A percentile compares a stretch with the other conserved stretches of the same genome.
Conservation (phyloP, 1,140 invertebrate genomes). For the Melipona quadrifasciata region DNA sequence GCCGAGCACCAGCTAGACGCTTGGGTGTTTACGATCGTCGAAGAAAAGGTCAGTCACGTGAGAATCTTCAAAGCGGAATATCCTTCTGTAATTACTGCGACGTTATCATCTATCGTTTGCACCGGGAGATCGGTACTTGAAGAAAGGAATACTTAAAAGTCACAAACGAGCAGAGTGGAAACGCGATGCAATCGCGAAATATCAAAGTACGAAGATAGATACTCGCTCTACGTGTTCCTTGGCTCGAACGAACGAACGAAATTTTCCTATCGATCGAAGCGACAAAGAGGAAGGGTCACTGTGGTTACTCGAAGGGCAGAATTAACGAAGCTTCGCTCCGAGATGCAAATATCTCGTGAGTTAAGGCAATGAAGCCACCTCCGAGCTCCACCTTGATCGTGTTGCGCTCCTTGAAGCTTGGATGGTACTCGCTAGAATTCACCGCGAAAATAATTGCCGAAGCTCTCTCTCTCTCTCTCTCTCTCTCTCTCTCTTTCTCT, state of each 20-base stretch:
- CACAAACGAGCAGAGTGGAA: not conserved
- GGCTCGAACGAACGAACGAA: no score
- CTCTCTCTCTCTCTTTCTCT: not conserved
- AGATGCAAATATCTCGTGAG: conserved; percentile 72
- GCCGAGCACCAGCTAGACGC: not conserved
- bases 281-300: not conserved
- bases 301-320: conserved; percentile 47
- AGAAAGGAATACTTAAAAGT: not conserved
- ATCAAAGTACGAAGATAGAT: not conserved
- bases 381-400: conserved; percentile 63
- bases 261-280: not conserved
- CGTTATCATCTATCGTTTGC: conserved; percentile 18
- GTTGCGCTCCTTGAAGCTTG: conserved; percentile 52
- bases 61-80: not conserved
- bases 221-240: not conserved
- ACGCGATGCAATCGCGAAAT: not conserved
- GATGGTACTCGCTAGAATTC: conserved; percentile 58
- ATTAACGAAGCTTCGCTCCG: conserved; percentile 50
- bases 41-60: conserved; percentile 30
- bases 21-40: conserved; percentile 17
- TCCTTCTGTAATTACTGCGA: conserved; percentile 32
- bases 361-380: conserved; percentile 60
- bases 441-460: conserved; percentile 66
- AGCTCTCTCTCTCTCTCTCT: not conserved
- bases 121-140: not conserved